Percentiles rank a stretch among this genome's conserved stretches.
Evolutionary conservation across 2,888 invertebrate genomes (phyloP).

Genomic region (Drosophila kokeensis): DNA sequence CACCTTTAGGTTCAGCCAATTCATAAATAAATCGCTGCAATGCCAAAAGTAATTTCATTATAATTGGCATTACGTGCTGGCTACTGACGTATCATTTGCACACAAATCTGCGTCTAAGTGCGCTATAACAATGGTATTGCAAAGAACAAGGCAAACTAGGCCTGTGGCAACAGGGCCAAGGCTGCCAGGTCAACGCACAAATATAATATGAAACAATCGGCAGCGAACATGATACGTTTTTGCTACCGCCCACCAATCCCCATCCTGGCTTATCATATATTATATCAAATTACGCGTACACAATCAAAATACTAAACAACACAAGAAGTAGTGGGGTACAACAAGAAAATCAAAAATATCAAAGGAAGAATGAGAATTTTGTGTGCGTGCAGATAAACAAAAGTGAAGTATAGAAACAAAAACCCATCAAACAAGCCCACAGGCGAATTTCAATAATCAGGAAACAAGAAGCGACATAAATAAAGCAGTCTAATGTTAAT

Average conservation of each 20-base stretch:
- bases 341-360: conserved; percentile 24
- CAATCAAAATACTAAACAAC: conserved; percentile 27
- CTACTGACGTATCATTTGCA: conserved; percentile 66
- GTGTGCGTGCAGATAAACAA: conserved; percentile 51
- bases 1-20: conserved; percentile 6
- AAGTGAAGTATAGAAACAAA: conserved; percentile 8
- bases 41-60: conserved; percentile 66
- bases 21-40: conserved; percentile 47
- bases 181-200: conserved; percentile 53
- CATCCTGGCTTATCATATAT: conserved; percentile 65
- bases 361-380: conserved; percentile 40
- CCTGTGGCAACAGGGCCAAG: conserved; percentile 34
- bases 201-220: conserved; percentile 65
- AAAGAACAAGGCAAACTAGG: conserved; percentile 40
- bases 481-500: conserved; percentile 59
- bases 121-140: conserved; percentile 56
- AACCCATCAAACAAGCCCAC: conserved; percentile 1
- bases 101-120: conserved; percentile 68
- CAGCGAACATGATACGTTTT: conserved; percentile 39
- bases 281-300: conserved; percentile 72
- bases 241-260: conserved; percentile 4
- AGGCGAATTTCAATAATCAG: conserved; percentile 51
- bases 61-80: conserved; percentile 74
- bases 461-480: conserved; percentile 28
- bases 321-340: background rate